Conservation (phyloP, 2,113 vertebrate genomes). For the Addax nasomaculatus region DNA sequence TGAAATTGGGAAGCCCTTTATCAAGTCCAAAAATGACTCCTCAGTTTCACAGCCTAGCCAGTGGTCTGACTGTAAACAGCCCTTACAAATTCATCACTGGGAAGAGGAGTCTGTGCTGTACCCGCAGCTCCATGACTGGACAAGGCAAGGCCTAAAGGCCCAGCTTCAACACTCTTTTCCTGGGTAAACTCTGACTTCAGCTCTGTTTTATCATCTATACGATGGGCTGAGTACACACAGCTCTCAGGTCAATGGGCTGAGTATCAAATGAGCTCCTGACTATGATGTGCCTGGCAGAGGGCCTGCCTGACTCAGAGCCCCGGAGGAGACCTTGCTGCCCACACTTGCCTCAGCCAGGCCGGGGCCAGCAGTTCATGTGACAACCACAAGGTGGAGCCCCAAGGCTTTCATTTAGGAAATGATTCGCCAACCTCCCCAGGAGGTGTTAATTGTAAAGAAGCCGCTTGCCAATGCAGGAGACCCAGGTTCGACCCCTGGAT, state of each 20-base stretch:
- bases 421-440: background rate
- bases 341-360: background rate
- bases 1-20: background rate
- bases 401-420: background rate
- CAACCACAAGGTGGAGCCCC: background rate
- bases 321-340: accelerated
- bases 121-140: background rate
- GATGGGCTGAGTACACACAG: background rate
- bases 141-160: background rate
- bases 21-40: background rate
- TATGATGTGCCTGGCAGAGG: accelerated
- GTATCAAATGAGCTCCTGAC: background rate
- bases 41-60: background rate
- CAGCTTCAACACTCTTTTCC: background rate
- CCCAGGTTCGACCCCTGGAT: background rate
- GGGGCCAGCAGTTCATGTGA: background rate
- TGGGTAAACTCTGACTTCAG: background rate
- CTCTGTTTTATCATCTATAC: background rate
- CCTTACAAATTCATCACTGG: background rate
- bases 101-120: background rate
- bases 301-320: background rate
- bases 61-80: background rate
- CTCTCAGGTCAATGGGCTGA: background rate
- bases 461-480: background rate
- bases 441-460: background rate